Base-by-base conservation (phyloP, 2,113 vertebrate species). In the Anseranas semipalmata region DNA sequence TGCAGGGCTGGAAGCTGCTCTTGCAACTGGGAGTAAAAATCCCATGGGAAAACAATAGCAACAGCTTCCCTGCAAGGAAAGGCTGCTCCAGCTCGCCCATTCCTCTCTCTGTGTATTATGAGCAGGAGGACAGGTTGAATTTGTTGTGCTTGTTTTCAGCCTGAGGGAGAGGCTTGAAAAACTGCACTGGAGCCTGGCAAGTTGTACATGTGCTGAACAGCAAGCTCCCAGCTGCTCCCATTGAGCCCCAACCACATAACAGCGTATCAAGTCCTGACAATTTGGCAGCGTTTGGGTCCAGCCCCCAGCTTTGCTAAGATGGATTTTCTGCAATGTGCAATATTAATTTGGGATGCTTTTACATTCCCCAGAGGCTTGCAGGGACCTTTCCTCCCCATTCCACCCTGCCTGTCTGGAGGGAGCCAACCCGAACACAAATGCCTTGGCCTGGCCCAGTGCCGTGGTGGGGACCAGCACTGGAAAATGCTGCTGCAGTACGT, bases 391-490 rank as follows among this genome's bases (percentile, higher is more conserved):
- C 60, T 93, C 37, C 48, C 50, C 48, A 7, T 24, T 53, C 39
- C 41, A 8, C 53, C 3, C 3, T 39, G 67, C 63, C 74, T 7
- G 0, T 11, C n/a, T 2, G 1, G 32, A 63, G 56, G 37, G 71
- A 73, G 32, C 53, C 20, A 6, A 56, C 20, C 75, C 33, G 9
- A 48, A 10, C 7, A 16, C 25, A 2, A 15, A 27, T 28, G 2
- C 30, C 58, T n/a, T 9, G 28, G 19, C 58, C 28, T 0, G 9
- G 59, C 58, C 59, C 65, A 33, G 82, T 4, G 3, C 41, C 5
- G 1, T 2, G 39, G 55, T 0, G 7, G 80, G 15, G 56, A 35
- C 2, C 0, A 4, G 48, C 1, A 22, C 20, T 10, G 58, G 35
- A 48, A 59, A 82, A 67, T 3, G 17, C 39, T 35, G 59, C 53